Conservation (phyloP, 2,797 vertebrate species). For the Pagetopsis macropterus region DNA sequence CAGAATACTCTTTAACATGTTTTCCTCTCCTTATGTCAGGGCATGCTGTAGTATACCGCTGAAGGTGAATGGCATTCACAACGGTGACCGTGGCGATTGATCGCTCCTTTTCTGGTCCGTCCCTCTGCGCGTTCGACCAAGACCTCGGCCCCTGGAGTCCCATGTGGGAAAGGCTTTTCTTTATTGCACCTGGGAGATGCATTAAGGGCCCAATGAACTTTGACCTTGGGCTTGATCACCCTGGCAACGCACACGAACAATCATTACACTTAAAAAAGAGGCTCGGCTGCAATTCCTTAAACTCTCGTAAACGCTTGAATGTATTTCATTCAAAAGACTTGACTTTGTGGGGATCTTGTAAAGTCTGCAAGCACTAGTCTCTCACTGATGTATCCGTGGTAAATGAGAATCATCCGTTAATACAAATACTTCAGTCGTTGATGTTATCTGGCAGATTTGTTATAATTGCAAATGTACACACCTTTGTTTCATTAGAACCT, state of each 20-base stretch:
- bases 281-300: constrained; percentile 45
- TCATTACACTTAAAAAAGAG: constrained; percentile 48
- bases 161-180: constrained; percentile 57
- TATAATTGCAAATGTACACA: constrained; percentile 50
- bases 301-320: constrained; percentile 66
- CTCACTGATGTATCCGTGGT: constrained; percentile 39
- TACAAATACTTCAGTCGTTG: constrained; percentile 30
- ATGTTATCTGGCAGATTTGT: constrained; percentile 40
- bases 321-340: constrained; percentile 56
- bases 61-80: constrained; percentile 71
- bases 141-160: constrained; percentile 57
- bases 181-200: constrained; percentile 76
- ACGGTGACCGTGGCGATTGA: constrained; percentile 64
- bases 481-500: constrained; percentile 72
- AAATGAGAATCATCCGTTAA: constrained; percentile 34
- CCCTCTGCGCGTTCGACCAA: constrained; percentile 34
- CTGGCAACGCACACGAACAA: constrained; percentile 62
- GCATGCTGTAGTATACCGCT: constrained; percentile 31
- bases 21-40: constrained; percentile 29
- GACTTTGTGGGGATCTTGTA: constrained; percentile 57
- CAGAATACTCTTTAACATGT: constrained; percentile 3
- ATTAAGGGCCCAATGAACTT: constrained; percentile 75
- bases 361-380: constrained; percentile 33
- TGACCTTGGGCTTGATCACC: constrained; percentile 79
- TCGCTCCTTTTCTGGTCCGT: constrained; percentile 39